Conservation (phyloP, 2,797 vertebrate species). For the Peromyscus aztecus region DNA sequence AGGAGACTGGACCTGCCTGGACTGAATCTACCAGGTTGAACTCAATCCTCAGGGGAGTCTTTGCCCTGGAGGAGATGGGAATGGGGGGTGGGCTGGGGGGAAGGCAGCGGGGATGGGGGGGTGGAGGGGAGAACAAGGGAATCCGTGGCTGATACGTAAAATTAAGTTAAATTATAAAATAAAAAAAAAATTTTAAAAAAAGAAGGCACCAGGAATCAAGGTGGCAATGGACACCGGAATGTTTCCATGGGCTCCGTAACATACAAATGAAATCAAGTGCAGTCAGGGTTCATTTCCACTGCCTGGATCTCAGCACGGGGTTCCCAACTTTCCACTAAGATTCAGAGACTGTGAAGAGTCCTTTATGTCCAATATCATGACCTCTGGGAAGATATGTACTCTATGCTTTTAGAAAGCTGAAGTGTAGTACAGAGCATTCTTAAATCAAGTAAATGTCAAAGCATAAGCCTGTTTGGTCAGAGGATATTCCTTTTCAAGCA, state of each 20-base stretch:
- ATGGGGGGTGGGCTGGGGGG: no score
- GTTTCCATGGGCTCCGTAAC: neutral
- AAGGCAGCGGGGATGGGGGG: no score
- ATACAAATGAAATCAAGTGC: neutral
- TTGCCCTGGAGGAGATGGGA: no score
- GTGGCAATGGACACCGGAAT: neutral
- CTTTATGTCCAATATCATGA: neutral
- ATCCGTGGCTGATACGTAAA: no score
- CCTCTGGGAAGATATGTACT: slow-evolving; percentile 48
- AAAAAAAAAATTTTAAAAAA: no score
- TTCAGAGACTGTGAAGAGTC: neutral
- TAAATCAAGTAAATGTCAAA: slow-evolving; percentile 57
- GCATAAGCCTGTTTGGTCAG: neutral
- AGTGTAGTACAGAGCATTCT: neutral
- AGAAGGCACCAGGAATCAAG: neutral
- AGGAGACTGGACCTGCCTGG: no score
- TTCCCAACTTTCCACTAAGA: slow-evolving; percentile 16
- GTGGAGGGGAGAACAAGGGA: no score
- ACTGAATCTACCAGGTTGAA: no score
- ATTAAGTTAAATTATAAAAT: no score
- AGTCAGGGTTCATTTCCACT: slow-evolving; percentile 12
- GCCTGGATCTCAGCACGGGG: slow-evolving; percentile 4
- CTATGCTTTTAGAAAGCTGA: slow-evolving; percentile 1
- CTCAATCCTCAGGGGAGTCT: no score
- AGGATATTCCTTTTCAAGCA: slow-evolving; percentile 51